Evolutionary conservation across 2,113 vertebrate species (phyloP).

Genomic region (Chaetorhynchus papuensis): DNA sequence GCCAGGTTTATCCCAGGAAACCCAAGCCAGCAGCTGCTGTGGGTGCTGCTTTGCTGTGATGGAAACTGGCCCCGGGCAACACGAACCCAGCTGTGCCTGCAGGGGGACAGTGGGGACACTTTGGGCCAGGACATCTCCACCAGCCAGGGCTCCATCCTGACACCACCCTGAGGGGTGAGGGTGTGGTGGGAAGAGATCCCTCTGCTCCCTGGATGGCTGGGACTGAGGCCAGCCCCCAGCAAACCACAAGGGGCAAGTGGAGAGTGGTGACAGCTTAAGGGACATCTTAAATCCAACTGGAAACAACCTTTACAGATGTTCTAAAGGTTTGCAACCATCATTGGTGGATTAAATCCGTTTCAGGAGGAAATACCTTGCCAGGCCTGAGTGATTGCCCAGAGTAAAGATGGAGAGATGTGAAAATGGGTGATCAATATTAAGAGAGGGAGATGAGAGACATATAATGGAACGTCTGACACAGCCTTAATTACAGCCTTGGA

Average conservation of each 20-base stretch:
- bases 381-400: background rate
- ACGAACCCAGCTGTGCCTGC: background rate
- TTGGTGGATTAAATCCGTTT: background rate
- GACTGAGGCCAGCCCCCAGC: background rate
- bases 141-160: background rate
- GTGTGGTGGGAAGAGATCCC: fast-evolving
- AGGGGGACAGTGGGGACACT: background rate
- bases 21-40: background rate
- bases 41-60: background rate
- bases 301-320: background rate
- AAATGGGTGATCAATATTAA: conserved; percentile 55
- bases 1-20: background rate
- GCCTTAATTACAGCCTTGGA: conserved; percentile 36
- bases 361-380: background rate
- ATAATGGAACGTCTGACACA: conserved; percentile 46
- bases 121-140: background rate
- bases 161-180: background rate
- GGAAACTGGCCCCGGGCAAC: background rate
- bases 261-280: background rate
- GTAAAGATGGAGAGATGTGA: background rate
- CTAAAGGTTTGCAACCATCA: background rate
- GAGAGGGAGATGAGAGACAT: background rate
- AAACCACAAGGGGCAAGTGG: fast-evolving
- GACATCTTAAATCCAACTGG: background rate
- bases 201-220: background rate